These are phyloP conservation scores for Invenusta paracnida DNA, from an alignment of 2,888 invertebrate genomes.

Conservation along the genomic window DNA sequence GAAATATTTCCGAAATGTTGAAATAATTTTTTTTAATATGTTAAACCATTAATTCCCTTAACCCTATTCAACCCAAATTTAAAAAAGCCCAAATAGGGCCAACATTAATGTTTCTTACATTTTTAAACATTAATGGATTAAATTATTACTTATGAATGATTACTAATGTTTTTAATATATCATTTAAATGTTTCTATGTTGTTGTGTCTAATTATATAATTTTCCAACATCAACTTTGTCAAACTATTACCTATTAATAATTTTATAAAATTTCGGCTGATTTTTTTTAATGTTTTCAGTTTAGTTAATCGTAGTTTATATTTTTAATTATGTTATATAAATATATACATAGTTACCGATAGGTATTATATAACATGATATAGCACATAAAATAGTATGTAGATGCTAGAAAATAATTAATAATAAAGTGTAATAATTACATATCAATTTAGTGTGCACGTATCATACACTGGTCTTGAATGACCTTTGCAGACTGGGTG, in stretches of 20 bases:
- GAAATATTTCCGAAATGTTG: too few relatives aligned
- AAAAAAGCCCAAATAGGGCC: not conserved
- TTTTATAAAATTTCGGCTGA: not conserved
- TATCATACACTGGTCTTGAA: not conserved
- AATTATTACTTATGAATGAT: too few relatives aligned
- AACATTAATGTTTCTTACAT: not conserved
- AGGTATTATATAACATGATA: not conserved
- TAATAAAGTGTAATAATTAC: not conserved
- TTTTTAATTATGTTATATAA: not conserved
- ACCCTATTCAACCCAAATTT: not conserved
- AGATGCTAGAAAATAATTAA: not conserved
- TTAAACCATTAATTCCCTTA: too few relatives aligned
- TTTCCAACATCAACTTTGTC: not conserved
- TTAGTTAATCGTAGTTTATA: not conserved
- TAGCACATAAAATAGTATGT: not conserved
- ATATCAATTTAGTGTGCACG: not conserved
- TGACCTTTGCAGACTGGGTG: not conserved
- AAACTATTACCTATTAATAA: not conserved
- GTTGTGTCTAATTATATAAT: not conserved
- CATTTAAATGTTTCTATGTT: not conserved
- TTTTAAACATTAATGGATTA: not conserved
- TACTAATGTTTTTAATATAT: not conserved
- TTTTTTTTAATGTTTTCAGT: not conserved
- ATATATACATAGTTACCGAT: not conserved
- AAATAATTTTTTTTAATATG: too few relatives aligned